Conservation (phyloP, 30 jellyfish, hydroid and myxozoan genomes). For the Mastigias papua region DNA sequence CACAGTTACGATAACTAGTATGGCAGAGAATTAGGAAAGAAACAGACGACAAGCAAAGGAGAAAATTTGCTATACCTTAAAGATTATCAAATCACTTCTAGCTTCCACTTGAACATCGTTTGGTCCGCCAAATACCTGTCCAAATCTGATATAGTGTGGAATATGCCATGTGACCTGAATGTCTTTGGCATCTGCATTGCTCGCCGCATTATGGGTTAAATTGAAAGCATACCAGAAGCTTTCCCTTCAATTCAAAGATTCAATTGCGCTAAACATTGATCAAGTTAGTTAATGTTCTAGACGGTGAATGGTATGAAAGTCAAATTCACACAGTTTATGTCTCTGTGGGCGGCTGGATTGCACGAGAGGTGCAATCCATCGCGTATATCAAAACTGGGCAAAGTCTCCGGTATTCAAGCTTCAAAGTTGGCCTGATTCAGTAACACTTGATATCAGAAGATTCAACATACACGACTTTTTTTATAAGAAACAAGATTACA, state of each 20-base stretch:
- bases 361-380: too few species aligned
- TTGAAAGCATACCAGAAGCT: conserved; percentile 64
- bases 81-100: conserved; percentile 15
- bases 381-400: too few species aligned
- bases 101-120: conserved; percentile 1
- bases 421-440: too few species aligned
- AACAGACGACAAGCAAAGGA: neutral
- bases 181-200: conserved; percentile 65
- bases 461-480: too few species aligned
- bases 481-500: too few species aligned
- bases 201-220: conserved; percentile 44
- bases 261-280: neutral
- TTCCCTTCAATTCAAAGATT: conserved; percentile 13
- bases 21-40: neutral
- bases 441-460: too few species aligned
- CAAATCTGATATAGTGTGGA: conserved; percentile 47
- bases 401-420: too few species aligned
- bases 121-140: conserved; percentile 17
- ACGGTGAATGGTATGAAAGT: neutral
- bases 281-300: too few species aligned
- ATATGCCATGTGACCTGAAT: conserved; percentile 57
- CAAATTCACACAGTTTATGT: neutral
- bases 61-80: conserved; percentile 29
- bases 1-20: too few species aligned
- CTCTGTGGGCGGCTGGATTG: too few species aligned